Conservation (phyloP, 2,797 vertebrate species). For the Enteromius trimaculatus region DNA sequence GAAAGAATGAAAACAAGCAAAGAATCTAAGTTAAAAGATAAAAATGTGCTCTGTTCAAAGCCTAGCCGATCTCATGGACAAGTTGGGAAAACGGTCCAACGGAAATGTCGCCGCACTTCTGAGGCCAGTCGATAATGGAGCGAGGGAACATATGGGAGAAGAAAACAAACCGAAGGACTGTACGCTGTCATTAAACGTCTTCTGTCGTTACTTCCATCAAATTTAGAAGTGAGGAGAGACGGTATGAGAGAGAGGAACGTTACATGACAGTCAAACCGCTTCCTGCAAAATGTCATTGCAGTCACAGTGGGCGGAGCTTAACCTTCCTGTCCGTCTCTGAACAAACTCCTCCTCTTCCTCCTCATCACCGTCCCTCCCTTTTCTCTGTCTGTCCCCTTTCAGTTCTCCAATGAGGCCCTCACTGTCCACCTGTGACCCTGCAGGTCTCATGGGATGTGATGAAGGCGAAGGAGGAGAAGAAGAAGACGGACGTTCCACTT, state of each 20-base stretch:
- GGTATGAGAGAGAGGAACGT: slow-evolving; percentile 3
- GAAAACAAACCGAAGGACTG: slow-evolving; percentile 38
- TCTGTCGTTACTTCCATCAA: not conserved
- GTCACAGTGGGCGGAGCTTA: slow-evolving; percentile 58
- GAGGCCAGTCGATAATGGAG: slow-evolving; percentile 35
- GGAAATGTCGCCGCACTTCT: slow-evolving; percentile 31
- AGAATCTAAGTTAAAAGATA: slow-evolving; percentile 31
- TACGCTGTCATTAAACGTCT: slow-evolving; percentile 43
- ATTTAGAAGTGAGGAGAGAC: slow-evolving; percentile 21
- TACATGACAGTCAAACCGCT: slow-evolving; percentile 51
- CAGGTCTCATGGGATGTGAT: slow-evolving; percentile 11
- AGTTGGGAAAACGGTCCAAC: not conserved
- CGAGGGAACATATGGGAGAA: slow-evolving; percentile 37
- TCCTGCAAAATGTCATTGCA: slow-evolving; percentile 57
- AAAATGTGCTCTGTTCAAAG: slow-evolving; percentile 54
- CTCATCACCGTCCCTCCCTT: slow-evolving; percentile 52
- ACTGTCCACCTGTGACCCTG: slow-evolving; percentile 34
- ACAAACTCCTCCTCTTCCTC: slow-evolving; percentile 53
- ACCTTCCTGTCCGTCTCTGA: slow-evolving; percentile 44
- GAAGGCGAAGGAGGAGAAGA: slow-evolving; percentile 40
- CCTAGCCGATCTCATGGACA: slow-evolving; percentile 57
- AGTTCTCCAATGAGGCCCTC: slow-evolving; percentile 24
- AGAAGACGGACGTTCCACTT: slow-evolving; percentile 34
- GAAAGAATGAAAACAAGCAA: slow-evolving; percentile 6
- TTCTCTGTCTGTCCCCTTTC: slow-evolving; percentile 44